phyloP scores from a whole-genome alignment of 2,113 vertebrate genomes.

The Cinclus mexicanus region DNA sequence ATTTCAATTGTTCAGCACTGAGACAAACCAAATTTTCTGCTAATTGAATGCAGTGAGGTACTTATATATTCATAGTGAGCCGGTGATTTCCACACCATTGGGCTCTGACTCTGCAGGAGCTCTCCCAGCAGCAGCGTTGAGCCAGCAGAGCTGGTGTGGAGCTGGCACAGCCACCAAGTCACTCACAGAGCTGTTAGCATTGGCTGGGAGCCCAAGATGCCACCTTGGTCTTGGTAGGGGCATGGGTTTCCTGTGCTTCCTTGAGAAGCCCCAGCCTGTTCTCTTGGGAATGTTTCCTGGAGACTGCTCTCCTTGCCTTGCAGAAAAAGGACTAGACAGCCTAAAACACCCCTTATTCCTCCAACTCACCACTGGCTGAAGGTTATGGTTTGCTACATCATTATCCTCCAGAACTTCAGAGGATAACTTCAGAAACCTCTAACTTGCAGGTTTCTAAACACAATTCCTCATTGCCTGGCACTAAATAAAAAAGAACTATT shows the following conservation, averaged over 20 bases:
- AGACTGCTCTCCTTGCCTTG: not conserved
- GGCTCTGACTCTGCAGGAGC: not conserved
- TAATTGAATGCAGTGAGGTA: conserved; percentile 57
- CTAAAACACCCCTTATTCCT: not conserved
- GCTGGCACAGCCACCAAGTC: conserved; percentile 3
- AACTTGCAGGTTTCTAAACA: not conserved
- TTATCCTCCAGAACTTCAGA: not conserved
- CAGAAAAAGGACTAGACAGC: not conserved
- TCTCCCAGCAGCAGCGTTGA: not conserved
- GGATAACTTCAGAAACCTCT: not conserved
- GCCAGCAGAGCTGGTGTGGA: not conserved
- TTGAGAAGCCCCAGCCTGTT: not conserved
- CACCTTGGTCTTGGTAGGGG: not conserved
- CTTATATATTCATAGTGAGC: conserved; percentile 1
- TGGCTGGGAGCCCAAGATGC: not conserved
- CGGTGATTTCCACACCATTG: conserved; percentile 6
- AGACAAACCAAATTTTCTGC: conserved; percentile 46
- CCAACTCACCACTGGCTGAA: not conserved
- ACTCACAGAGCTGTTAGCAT: not conserved
- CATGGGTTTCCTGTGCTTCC: not conserved
- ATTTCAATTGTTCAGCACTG: conserved; percentile 42
- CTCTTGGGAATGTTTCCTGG: not conserved
- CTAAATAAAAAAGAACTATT: not conserved
- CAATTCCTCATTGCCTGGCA: not conserved
- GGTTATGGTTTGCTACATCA: not conserved